These are phyloP conservation scores for Drosophila quinaria DNA, from an alignment of 2,888 invertebrate genomes.

Conservation along the genomic window DNA sequence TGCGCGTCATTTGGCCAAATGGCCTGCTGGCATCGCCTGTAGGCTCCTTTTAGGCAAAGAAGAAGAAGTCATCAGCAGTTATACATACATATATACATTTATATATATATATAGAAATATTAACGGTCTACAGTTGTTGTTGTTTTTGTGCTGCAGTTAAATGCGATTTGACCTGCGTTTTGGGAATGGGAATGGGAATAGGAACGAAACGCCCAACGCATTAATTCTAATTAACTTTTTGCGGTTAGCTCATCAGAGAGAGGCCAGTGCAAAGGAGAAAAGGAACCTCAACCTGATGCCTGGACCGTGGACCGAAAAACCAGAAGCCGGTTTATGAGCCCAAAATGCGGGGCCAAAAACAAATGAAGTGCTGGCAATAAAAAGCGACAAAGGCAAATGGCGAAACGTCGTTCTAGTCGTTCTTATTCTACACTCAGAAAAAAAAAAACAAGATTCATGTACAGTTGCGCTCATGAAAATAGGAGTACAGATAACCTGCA, in stretches of 20 bases:
- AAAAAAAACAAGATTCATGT: too few relatives aligned
- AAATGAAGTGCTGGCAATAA: constrained; percentile 82
- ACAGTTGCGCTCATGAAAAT: too few relatives aligned
- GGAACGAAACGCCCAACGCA: constrained; percentile 55
- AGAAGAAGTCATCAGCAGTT: constrained; percentile 38
- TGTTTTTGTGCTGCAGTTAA: constrained; percentile 66
- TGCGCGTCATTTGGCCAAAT: constrained; percentile 72
- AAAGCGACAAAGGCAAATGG: constrained; percentile 81
- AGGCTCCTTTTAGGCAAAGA: constrained; percentile 10
- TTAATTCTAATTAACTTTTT: constrained; percentile 82
- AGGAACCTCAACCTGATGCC: constrained; percentile 25
- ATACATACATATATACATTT: constrained; percentile 15
- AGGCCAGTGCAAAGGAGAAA: constrained; percentile 19
- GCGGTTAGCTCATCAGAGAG: constrained; percentile 65
- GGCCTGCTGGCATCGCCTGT: constrained; percentile 25
- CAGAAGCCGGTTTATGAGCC: constrained; percentile 61
- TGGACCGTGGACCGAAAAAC: neutral
- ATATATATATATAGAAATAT: constrained; percentile 59
- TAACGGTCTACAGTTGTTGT: constrained; percentile 50
- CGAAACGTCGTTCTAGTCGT: constrained; percentile 46
- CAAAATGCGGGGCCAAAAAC: constrained; percentile 69
- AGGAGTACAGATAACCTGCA: too few relatives aligned
- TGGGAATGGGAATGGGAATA: neutral
- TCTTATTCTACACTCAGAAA: constrained; percentile 8
- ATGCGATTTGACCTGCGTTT: constrained; percentile 71